Evolutionary conservation across 2,797 vertebrate genomes (phyloP).

Genomic region (Periparus ater): DNA sequence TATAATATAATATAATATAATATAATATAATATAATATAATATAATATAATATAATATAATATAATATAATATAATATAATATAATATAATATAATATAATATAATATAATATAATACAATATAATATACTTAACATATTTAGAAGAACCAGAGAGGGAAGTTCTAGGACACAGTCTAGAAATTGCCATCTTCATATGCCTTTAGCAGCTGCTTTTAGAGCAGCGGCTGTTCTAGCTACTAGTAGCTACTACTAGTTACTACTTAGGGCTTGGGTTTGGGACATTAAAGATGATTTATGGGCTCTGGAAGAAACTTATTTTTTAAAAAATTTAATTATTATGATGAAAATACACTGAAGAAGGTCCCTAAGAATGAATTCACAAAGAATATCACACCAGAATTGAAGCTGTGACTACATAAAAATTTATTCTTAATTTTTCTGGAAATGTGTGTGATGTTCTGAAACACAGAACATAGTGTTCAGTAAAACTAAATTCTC

Average conservation of each 20-base stretch:
- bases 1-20: too few relatives aligned
- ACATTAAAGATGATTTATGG: not conserved
- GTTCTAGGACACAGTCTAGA: not conserved
- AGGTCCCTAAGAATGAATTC: not conserved
- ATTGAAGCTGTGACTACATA: not conserved
- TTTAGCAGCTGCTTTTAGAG: not conserved
- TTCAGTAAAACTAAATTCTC: not conserved
- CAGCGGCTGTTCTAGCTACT: not conserved
- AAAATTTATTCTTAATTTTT: not conserved
- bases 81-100: too few relatives aligned
- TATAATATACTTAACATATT: not conserved
- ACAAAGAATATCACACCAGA: not conserved
- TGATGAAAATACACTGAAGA: not conserved
- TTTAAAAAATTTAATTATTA: not conserved
- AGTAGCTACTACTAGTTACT: not conserved
- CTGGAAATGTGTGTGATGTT: not conserved
- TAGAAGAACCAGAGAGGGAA: not conserved
- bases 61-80: too few relatives aligned
- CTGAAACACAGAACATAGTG: not conserved
- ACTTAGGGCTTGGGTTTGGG: not conserved
- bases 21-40: too few relatives aligned
- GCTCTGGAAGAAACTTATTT: not conserved
- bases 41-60: too few relatives aligned
- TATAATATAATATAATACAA: too few relatives aligned
- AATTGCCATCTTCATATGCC: not conserved